Evolutionary conservation across 2,113 vertebrate species (phyloP), one percentile per base, ranked within the genome.

Genomic region (Noctilio leporinus): DNA sequence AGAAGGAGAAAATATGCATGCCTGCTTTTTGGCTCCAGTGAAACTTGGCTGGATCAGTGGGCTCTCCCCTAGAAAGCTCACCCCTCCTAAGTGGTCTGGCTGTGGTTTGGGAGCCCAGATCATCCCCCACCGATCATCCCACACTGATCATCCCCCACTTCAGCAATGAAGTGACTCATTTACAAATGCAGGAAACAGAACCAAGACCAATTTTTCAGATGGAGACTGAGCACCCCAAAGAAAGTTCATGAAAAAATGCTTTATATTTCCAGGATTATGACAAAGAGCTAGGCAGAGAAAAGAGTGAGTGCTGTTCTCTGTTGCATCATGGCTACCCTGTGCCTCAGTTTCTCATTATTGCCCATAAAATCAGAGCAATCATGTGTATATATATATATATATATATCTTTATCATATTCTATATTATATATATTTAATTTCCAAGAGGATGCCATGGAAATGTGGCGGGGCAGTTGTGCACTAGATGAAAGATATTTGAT

Each of bases 361-460:
- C 33, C 75, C 2, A 43, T 75, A 76, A 89, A 76, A 75, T 40
- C 45, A 96, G 11, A 20, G 30, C 15, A 47, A 57, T 49, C 19
- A 38, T n/a, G n/a, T n/a, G n/a, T n/a, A n/a, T n/a, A n/a, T n/a
- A n/a, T n/a, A n/a, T n/a, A n/a, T n/a, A n/a, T n/a, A n/a, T n/a
- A 55, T 64, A 64, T 17, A n/a, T 57, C 11, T 70, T 35, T 45
- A 28, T 40, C 26, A n/a, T 30, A 12, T 40, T 26, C 5, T 47
- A n/a, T 45, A 33, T 19, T 53, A 19, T 64, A 16, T 51, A 7
- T 69, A 59, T 65, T 43, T 70, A 82, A 65, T 75, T 75, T 70
- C 75, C 30, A 81, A 51, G 38, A 65, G 16, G 47, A 4, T 22
- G 78, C 47, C 40, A 64, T 62, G 73, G 89, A 96, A 88, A 76